Base-by-base conservation (phyloP, 2,113 vertebrate species). In the Camelus dromedarius region DNA sequence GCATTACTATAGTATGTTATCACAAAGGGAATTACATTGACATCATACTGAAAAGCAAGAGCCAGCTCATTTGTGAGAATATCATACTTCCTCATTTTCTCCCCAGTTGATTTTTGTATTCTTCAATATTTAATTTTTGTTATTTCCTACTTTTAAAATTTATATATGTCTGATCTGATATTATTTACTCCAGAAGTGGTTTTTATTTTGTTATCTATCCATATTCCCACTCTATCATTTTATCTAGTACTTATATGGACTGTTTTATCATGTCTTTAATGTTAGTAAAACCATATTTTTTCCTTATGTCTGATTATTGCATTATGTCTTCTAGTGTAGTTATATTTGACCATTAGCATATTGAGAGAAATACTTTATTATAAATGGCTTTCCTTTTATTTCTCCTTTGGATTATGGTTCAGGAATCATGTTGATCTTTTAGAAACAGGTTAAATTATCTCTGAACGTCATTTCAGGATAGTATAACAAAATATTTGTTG, bases 71-170 rank as follows among this genome's bases (percentile, higher is more conserved):
- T 79, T 82, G 15, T 86, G 9, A 73, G 42, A 95, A 79, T 52
- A 35, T 26, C 16, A 60, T 10, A 73, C 13, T 76, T 91, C 3
- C 26, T 93, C n/a, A 73, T 64, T 66, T 70, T 84, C 32, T 72
- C 15, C 8, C 66, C 19, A 67, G 9, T 14, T 86, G 67, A 38
- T 93, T 16, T 93, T 91, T 5, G 19, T 20, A 70, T 32, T 89
- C 69, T 77, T 95, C 4, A 76, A 81, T 80, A 93, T 93, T 95
- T 22, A 90, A 58, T 79, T 95, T 75, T 92, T 7, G 28, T 50
- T 69, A 83, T 52, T 96, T 87, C 16, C 10, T 19, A 69, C 8
- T 73, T 94, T 70, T 38, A 62, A 85, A 79, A 54, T 87, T 86
- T 26, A 75, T 75, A 22, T n/a, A 28, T 92, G 26, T 62, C 2